phyloP scores from a whole-genome alignment of 1,140 invertebrate species.

The Brachionus angularis region DNA sequence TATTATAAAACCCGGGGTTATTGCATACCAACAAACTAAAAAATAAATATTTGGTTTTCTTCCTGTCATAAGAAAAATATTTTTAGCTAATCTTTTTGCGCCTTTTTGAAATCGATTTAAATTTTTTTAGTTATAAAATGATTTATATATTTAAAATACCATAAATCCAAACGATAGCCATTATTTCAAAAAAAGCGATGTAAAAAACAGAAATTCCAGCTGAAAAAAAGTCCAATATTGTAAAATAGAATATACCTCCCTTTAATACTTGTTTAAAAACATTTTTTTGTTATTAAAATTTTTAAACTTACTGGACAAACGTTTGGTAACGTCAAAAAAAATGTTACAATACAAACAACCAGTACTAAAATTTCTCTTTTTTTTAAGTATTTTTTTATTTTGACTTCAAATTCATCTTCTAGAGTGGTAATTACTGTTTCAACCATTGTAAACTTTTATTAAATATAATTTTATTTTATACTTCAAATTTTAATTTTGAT shows the following conservation, averaged over 20 bases:
- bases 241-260: constrained; percentile 87
- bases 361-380: constrained; percentile 81
- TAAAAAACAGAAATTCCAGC: constrained; percentile 84
- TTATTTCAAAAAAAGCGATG: constrained; percentile 82
- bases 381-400: constrained; percentile 72
- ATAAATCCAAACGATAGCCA: constrained; percentile 84
- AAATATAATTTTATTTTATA: constrained; percentile 1
- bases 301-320: constrained; percentile 30
- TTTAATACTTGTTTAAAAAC: constrained; percentile 53
- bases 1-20: constrained; percentile 73
- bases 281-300: background rate
- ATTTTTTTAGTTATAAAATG: too few species aligned
- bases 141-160: too few species aligned
- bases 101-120: constrained; percentile 62
- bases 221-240: constrained; percentile 84
- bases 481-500: background rate
- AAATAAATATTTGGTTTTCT: constrained; percentile 72
- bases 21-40: constrained; percentile 75
- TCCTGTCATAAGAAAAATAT: constrained; percentile 82
- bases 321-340: constrained; percentile 69
- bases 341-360: constrained; percentile 74
- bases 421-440: constrained; percentile 86
- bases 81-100: constrained; percentile 70
- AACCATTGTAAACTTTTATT: constrained; percentile 67
- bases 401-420: constrained; percentile 79